Evolutionary conservation across 92 coral and sea anemone genomes (phyloP).

Genomic region (Plumapathes pennacea): DNA sequence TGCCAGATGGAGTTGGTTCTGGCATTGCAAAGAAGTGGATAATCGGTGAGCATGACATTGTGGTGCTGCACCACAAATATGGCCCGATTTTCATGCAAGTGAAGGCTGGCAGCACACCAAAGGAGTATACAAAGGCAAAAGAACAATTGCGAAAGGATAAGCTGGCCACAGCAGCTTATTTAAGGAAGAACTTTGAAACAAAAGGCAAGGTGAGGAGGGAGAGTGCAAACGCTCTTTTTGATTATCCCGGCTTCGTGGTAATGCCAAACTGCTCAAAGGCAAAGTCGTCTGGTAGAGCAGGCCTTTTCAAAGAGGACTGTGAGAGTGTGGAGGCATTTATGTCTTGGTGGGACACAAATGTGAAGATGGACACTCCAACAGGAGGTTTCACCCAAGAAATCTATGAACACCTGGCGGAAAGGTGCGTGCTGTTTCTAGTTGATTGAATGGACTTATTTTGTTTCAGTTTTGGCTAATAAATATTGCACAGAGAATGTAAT

Average conservation of each 20-base stretch:
- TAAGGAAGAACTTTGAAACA: not conserved
- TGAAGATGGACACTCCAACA: not conserved
- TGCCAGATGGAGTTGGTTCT: not conserved
- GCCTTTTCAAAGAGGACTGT: constrained; percentile 40
- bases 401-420: constrained; percentile 8
- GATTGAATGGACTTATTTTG: too few species aligned
- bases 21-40: constrained; percentile 9
- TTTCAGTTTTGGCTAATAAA: too few species aligned
- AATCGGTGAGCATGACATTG: constrained; percentile 54
- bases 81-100: constrained; percentile 44
- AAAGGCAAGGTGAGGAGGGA: not conserved
- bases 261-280: constrained; percentile 45
- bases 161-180: not conserved
- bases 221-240: not conserved
- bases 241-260: constrained; percentile 49
- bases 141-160: constrained; percentile 23
- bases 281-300: not conserved
- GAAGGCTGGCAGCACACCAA: constrained; percentile 7
- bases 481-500: too few species aligned
- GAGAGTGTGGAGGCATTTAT: constrained; percentile 9
- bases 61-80: constrained; percentile 27
- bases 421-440: too few species aligned
- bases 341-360: constrained; percentile 34
- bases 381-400: not conserved
- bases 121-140: constrained; percentile 1